Evolutionary conservation across 2,113 vertebrate species (phyloP).

Genomic region (Sprattus sprattus): DNA sequence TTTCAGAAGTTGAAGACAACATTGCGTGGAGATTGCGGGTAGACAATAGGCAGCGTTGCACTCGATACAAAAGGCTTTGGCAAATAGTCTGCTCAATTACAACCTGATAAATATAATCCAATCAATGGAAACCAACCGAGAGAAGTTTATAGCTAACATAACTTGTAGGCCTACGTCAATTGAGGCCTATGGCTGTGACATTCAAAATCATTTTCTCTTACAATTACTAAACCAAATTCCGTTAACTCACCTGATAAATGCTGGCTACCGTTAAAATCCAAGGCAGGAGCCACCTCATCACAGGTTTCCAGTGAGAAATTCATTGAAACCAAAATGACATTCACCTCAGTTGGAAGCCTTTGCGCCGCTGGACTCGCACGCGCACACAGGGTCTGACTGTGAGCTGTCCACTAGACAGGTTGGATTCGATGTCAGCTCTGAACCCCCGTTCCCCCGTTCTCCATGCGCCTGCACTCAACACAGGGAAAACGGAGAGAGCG

Average conservation of each 20-base stretch:
- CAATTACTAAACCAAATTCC: not conserved
- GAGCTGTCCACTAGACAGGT: not conserved
- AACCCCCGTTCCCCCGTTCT: not conserved
- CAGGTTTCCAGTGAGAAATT: constrained; percentile 77
- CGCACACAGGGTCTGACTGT: not conserved
- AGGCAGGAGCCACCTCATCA: constrained; percentile 92
- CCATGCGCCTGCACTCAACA: not conserved
- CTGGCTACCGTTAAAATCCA: constrained; percentile 84
- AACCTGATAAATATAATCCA: not conserved
- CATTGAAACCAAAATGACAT: constrained; percentile 76
- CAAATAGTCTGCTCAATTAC: not conserved
- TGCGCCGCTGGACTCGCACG: constrained; percentile 5
- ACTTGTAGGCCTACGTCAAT: not conserved
- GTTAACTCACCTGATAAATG: constrained; percentile 82
- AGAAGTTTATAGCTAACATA: no score
- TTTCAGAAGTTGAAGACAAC: not conserved
- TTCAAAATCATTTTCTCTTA: not conserved
- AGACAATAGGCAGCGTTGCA: not conserved
- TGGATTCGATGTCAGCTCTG: constrained; percentile 22
- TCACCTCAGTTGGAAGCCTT: constrained; percentile 27
- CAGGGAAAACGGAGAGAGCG: not conserved
- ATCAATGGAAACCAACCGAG: not conserved
- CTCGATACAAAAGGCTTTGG: not conserved
- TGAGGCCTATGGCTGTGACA: not conserved
- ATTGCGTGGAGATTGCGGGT: not conserved